A percentile compares a stretch with the other conserved stretches of the same genome.
These are phyloP conservation scores for Chloebia gouldiae DNA, from an alignment of 2,113 vertebrate species.

Conservation along the genomic window DNA sequence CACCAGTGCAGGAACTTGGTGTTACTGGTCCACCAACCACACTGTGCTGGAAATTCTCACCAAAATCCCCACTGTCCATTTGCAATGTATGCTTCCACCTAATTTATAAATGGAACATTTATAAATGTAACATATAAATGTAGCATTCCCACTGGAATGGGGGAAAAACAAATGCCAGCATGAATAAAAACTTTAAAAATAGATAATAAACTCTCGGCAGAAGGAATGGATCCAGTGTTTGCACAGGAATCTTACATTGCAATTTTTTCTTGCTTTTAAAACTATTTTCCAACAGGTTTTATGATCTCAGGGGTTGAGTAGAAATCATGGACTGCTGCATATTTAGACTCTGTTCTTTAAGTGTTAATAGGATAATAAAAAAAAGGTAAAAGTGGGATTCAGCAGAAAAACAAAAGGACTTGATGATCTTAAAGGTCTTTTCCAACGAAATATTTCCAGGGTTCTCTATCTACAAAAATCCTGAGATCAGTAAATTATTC, in stretches of 20 bases:
- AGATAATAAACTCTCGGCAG: not conserved
- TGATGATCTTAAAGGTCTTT: not conserved
- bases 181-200: not conserved
- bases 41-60: accelerated
- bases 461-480: not conserved
- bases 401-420: not conserved
- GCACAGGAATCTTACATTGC: not conserved
- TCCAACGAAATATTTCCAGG: not conserved
- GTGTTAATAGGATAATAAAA: not conserved
- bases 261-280: not conserved
- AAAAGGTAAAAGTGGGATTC: not conserved
- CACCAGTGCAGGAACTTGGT: not conserved
- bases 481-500: not conserved
- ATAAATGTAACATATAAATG: not conserved
- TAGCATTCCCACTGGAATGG: not conserved
- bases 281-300: not conserved
- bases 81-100: not conserved
- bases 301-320: not conserved
- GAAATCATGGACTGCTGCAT: not conserved
- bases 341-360: not conserved
- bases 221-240: not conserved
- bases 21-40: not conserved
- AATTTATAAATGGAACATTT: not conserved
- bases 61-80: not conserved
- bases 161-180: not conserved